Conservation (phyloP, 2,113 vertebrate species). For the Channa argus region DNA sequence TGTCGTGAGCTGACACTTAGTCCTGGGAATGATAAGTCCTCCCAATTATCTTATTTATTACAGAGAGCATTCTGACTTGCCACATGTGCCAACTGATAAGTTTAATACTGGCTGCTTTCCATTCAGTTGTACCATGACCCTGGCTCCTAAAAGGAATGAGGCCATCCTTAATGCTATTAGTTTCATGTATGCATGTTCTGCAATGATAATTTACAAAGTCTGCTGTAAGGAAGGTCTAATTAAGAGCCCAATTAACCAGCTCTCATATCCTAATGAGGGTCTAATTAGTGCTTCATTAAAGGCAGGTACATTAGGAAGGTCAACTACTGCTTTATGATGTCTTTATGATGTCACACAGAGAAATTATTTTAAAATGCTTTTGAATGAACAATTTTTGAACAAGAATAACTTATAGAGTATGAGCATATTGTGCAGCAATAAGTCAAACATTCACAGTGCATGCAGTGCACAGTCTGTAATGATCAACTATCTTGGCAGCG, state of each 20-base stretch:
- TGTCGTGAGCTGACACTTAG: constrained; percentile 26
- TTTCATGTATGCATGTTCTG: background rate
- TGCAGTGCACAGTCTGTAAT: constrained; percentile 27
- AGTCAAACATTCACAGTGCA: background rate
- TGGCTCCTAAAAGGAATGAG: background rate
- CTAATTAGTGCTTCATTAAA: constrained; percentile 34
- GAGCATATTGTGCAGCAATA: too few species aligned
- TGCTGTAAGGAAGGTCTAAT: background rate
- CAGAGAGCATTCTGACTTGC: background rate
- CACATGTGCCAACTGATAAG: background rate
- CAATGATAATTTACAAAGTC: background rate
- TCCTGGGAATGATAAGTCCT: background rate
- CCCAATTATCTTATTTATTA: background rate
- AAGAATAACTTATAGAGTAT: background rate
- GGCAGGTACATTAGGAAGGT: constrained; percentile 21
- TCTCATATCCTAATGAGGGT: constrained; percentile 2
- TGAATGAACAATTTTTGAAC: background rate
- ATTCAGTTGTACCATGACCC: background rate
- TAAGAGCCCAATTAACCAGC: background rate
- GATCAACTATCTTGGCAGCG: constrained; percentile 46
- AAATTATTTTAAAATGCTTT: too few species aligned
- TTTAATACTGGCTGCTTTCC: background rate
- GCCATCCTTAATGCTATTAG: background rate
- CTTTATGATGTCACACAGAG: too few species aligned
- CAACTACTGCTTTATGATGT: background rate